Percentiles rank a stretch among this genome's conserved stretches.
phyloP scores from a whole-genome alignment of 2,113 vertebrate species.

The Emydocephalus ijimae region DNA sequence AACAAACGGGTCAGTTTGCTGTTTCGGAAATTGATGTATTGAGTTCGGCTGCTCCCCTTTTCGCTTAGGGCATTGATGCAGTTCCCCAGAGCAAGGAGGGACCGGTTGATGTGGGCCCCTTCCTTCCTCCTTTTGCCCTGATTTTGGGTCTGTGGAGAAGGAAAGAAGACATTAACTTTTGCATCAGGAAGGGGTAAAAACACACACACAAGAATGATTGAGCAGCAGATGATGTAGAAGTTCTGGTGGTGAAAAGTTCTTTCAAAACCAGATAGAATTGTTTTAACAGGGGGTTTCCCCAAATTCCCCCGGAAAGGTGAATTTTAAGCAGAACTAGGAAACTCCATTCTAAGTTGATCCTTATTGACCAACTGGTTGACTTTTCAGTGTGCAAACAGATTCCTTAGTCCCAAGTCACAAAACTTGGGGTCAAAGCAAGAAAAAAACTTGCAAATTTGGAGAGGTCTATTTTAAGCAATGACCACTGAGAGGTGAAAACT shows the following conservation, averaged over 20 bases:
- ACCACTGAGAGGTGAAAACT: not conserved
- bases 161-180: not conserved
- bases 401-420: not conserved
- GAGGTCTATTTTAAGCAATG: not conserved
- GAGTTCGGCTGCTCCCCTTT: constrained; percentile 63
- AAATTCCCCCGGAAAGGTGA: not conserved
- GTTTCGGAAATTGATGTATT: constrained; percentile 90
- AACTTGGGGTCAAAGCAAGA: not conserved
- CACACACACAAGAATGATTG: not conserved
- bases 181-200: not conserved
- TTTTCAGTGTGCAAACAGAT: not conserved
- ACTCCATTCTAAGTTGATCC: not conserved
- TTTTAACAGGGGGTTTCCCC: not conserved
- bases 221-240: not conserved
- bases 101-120: constrained; percentile 92
- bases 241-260: not conserved
- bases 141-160: constrained; percentile 79
- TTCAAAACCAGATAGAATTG: not conserved
- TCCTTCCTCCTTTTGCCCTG: constrained; percentile 89
- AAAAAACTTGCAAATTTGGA: not conserved
- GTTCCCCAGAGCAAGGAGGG: constrained; percentile 89
- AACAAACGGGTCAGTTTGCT: constrained; percentile 91
- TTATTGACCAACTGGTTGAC: not conserved
- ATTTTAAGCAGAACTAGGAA: not conserved
- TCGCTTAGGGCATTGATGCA: constrained; percentile 92